These are phyloP conservation scores for Drosophila busckii DNA, from an alignment of 1,140 invertebrate species.

Conservation along the genomic window DNA sequence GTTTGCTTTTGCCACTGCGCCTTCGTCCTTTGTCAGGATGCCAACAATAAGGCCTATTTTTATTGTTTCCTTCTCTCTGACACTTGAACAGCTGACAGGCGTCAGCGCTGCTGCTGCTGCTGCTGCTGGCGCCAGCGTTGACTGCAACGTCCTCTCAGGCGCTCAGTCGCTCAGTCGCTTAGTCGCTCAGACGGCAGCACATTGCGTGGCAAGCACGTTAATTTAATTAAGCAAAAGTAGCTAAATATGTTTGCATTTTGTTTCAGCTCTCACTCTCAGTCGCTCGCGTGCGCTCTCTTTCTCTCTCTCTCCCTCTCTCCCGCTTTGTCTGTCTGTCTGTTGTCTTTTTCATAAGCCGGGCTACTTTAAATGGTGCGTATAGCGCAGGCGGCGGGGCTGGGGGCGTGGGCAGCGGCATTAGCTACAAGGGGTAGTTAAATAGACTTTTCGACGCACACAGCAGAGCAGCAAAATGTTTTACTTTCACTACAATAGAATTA, in stretches of 20 bases:
- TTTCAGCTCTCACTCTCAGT: not conserved
- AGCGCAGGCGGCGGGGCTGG: no score
- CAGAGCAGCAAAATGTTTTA: no score
- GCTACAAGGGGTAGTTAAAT: no score
- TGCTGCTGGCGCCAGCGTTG: not conserved
- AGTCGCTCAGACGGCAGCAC: not conserved
- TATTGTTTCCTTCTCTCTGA: constrained; percentile 60
- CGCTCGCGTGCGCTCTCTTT: not conserved
- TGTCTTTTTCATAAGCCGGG: no score
- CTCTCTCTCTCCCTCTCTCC: not conserved
- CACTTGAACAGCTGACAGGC: constrained; percentile 70
- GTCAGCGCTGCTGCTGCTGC: constrained; percentile 24
- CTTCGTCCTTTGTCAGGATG: constrained; percentile 57
- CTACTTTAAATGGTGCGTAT: no score
- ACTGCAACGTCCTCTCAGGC: not conserved
- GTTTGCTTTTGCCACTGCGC: constrained; percentile 29
- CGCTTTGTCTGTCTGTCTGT: no score
- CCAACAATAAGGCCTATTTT: constrained; percentile 70
- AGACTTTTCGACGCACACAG: no score
- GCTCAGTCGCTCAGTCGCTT: no score
- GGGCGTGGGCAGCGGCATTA: no score
- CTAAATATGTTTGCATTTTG: constrained; percentile 65
- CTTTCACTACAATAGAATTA: no score
- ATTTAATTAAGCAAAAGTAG: constrained; percentile 77
- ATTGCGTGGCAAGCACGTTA: constrained; percentile 60